Base-by-base conservation (phyloP, 2,888 invertebrate species). In the Protophormia terraenovae region DNA sequence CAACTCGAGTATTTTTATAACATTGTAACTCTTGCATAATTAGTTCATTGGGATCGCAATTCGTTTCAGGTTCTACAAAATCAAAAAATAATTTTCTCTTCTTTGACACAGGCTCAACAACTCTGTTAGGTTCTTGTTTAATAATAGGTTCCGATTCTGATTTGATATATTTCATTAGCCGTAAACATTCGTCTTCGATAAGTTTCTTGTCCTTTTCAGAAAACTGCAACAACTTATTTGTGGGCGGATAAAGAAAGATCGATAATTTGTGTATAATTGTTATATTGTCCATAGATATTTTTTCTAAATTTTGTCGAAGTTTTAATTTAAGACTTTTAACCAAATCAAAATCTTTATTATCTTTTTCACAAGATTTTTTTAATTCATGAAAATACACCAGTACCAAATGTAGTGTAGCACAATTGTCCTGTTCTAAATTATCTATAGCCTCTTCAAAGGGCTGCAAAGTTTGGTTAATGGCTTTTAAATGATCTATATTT, bases 181-280 rank as follows among this genome's bases (percentile, higher is more conserved):
- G 27, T 32, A 27, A 22, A 5, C 76, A 76, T 45, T 66, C 76
- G 3, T 10, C 2, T 14, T 76, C 66, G 10, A 76, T 55, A 4
- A 4, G 19, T 55, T 66, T 1, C 41, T 55, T 76, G 14, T 76
- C 76, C 1, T 19, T 3, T 7, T 29, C 29, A n/a, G 6, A 19
- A 45, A 76, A 76, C 27, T 55, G 38, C 3, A 76, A 14, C 10
- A 76, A 8, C 6, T 76, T 76, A 1, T 76, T 76, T 19, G 76
- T 41, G 29, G 76, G 76, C 1, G 76, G 76, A 76, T 66, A 76
- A 19, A 76, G 76, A 2, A 76, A 76, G 1, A 76, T 19, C 3
- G 77, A 58, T 8, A 77, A 22, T 69, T 77, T 77, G 35, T 77
- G 67, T 0, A 69, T 3, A 35, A 32, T 35, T 24, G 22, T 47